Conservation (phyloP, 2,888 invertebrate species). For the Tipula vernalis region DNA sequence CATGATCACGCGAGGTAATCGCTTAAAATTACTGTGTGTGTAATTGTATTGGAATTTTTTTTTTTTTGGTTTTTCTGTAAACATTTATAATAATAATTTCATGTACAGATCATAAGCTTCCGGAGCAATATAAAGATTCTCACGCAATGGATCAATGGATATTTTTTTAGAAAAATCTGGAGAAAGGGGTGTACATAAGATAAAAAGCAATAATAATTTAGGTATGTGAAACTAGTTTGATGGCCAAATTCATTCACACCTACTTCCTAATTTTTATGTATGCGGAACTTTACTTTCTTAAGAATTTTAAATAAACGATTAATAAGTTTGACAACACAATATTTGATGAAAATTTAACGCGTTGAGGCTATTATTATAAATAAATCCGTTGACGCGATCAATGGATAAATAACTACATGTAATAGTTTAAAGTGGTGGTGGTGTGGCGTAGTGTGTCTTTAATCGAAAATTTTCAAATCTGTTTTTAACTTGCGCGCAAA, state of each 20-base stretch:
- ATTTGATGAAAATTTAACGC: not conserved
- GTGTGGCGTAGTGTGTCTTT: too few relatives aligned
- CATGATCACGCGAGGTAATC: not conserved
- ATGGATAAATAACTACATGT: not conserved
- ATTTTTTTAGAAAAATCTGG: not conserved
- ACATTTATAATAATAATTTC: not conserved
- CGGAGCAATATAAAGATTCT: not conserved
- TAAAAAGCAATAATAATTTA: not conserved
- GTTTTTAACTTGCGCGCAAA: too few relatives aligned
- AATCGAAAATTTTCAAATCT: too few relatives aligned
- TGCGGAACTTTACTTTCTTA: not conserved
- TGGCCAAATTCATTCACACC: not conserved
- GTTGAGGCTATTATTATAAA: not conserved
- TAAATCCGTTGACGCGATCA: not conserved
- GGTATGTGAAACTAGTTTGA: not conserved
- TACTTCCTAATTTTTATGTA: not conserved
- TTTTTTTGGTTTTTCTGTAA: not conserved
- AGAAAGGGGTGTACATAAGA: not conserved
- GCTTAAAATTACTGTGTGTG: not conserved
- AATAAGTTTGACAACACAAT: not conserved
- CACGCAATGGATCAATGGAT: not conserved
- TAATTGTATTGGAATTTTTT: not conserved
- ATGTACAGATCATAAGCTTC: not conserved
- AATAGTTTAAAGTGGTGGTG: not conserved
- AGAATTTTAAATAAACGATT: not conserved